Percentiles rank a stretch among this genome's conserved stretches.
Evolutionary conservation across 2,113 vertebrate species (phyloP).

Genomic region (Mungos mungo): DNA sequence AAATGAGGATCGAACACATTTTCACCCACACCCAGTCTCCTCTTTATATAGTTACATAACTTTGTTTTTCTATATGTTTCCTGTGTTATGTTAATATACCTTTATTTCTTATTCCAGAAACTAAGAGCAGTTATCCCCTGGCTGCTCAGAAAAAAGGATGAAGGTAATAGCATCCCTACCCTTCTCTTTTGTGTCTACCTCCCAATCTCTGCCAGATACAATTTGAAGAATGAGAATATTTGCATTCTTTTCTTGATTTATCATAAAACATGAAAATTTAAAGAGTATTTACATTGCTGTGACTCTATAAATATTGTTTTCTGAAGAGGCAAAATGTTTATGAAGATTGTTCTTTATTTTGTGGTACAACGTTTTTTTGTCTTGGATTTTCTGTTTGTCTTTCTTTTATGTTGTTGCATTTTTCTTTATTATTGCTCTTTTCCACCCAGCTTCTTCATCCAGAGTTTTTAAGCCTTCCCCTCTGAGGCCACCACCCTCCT

Average conservation of each 20-base stretch:
- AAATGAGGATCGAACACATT: neutral
- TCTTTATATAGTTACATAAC: neutral
- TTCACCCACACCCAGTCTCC: neutral
- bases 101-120: neutral
- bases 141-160: neutral
- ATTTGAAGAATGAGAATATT: neutral
- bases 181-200: neutral
- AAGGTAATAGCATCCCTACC: neutral
- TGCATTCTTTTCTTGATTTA: neutral
- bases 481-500: neutral
- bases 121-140: neutral
- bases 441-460: neutral
- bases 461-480: neutral
- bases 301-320: neutral
- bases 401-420: neutral
- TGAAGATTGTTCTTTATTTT: neutral
- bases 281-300: neutral
- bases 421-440: neutral
- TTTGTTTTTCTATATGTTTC: neutral
- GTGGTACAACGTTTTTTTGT: fast-evolving
- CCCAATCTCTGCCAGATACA: neutral
- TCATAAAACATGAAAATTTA: neutral
- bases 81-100: neutral
- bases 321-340: neutral
- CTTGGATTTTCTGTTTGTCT: neutral